Evolutionary conservation across 2,888 invertebrate genomes (phyloP).

Genomic region (Synanthedon tipuliformis): DNA sequence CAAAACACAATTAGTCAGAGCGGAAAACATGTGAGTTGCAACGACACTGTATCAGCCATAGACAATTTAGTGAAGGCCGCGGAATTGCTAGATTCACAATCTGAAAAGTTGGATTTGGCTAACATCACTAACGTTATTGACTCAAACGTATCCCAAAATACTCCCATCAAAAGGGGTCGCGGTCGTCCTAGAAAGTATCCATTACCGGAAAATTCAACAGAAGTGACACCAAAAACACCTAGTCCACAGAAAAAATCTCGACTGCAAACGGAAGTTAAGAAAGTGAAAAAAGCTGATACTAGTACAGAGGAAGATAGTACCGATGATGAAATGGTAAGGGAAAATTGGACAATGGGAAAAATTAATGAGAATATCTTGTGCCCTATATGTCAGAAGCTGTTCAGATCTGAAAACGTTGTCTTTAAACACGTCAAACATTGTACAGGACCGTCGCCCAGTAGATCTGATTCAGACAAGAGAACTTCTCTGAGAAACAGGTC

Average conservation of each 20-base stretch:
- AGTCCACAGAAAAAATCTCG: constrained; percentile 51
- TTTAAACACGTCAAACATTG: constrained; percentile 68
- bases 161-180: constrained; percentile 52
- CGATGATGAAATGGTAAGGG: constrained; percentile 39
- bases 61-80: constrained; percentile 62
- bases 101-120: constrained; percentile 26
- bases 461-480: constrained; percentile 47
- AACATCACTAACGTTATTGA: constrained; percentile 1
- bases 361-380: constrained; percentile 65
- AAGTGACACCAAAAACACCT: constrained; percentile 25
- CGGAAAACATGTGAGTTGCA: constrained; percentile 22
- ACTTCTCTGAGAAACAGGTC: constrained; percentile 18
- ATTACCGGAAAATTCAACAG: constrained; percentile 27
- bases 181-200: constrained; percentile 61
- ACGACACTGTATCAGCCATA: constrained; percentile 46
- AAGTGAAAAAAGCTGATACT: constrained; percentile 21
- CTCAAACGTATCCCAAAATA: constrained; percentile 23
- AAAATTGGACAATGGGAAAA: constrained; percentile 68
- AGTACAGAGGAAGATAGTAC: constrained; percentile 32
- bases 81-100: constrained; percentile 53
- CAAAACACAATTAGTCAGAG: constrained; percentile 23
- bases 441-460: constrained; percentile 55
- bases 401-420: constrained; percentile 62
- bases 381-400: constrained; percentile 61
- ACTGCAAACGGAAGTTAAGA: constrained; percentile 28